phyloP scores from a whole-genome alignment of 2,888 invertebrate species.

The Mystacides longicornis region DNA sequence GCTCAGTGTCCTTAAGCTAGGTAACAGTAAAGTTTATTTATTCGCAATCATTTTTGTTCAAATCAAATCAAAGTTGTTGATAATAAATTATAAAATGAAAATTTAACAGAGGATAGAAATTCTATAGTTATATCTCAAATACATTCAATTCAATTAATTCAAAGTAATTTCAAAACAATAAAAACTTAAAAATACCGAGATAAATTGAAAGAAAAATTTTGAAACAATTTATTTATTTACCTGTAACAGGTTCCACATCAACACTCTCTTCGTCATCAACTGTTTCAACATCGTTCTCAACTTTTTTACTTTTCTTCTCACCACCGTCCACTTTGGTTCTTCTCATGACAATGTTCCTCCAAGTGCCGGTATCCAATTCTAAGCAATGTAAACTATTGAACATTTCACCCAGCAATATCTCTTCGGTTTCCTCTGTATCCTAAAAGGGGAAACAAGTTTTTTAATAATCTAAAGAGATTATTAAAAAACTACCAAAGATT shows the following conservation, averaged over 20 bases:
- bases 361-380: conserved; percentile 66
- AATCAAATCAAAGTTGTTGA: no score
- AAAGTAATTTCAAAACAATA: no score
- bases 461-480: no score
- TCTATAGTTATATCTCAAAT: no score
- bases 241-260: conserved; percentile 29
- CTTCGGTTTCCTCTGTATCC: conserved; percentile 79
- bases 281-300: conserved; percentile 6
- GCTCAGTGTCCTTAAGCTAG: no score
- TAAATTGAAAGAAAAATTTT: not conserved
- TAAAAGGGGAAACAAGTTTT: no score
- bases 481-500: no score
- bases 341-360: conserved; percentile 55
- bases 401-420: conserved; percentile 70
- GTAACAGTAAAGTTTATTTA: no score
- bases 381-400: conserved; percentile 70
- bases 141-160: no score
- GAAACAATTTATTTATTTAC: not conserved
- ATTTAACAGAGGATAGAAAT: no score
- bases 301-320: conserved; percentile 28
- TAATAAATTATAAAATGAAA: no score
- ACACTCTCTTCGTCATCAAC: conserved; percentile 27
- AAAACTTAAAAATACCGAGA: not conserved
- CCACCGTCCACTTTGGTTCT: conserved; percentile 30
- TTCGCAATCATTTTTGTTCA: no score